Percentiles rank a stretch among this genome's conserved stretches.
Evolutionary conservation across 2,888 invertebrate genomes (phyloP).

Genomic region (Phoronis australis): DNA sequence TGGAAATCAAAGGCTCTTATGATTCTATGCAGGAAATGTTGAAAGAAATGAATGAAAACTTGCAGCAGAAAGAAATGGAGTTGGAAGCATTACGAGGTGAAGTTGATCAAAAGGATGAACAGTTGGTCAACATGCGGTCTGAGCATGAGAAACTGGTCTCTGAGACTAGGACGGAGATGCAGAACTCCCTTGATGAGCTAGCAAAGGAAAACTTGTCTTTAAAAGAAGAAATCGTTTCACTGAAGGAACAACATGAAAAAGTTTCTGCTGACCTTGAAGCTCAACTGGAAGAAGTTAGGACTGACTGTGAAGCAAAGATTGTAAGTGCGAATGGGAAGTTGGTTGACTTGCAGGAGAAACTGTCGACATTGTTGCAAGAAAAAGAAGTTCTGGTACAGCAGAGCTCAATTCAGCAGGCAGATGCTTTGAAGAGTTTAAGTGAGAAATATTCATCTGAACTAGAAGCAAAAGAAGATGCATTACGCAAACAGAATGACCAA

Average conservation of each 20-base stretch:
- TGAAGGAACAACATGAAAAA: conserved; percentile 15
- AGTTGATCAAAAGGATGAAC: neutral
- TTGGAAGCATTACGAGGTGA: neutral
- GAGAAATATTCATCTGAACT: too few species aligned
- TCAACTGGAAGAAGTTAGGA: conserved; percentile 5
- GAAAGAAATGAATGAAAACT: conserved; percentile 10
- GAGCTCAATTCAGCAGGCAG: too few species aligned
- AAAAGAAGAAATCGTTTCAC: conserved; percentile 20
- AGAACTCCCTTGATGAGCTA: neutral
- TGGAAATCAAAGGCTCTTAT: conserved; percentile 19
- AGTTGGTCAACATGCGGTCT: neutral
- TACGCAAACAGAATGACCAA: too few species aligned
- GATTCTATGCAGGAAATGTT: conserved; percentile 31
- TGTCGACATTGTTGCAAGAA: conserved; percentile 19
- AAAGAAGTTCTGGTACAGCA: conserved; percentile 28
- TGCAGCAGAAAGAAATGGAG: neutral
- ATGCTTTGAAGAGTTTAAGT: too few species aligned
- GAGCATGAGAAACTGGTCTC: neutral
- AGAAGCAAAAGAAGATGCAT: too few species aligned
- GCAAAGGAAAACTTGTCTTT: too few species aligned
- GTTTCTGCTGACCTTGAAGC: conserved; percentile 14
- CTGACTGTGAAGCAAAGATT: conserved; percentile 5
- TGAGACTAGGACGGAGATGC: neutral
- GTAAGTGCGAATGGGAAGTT: conserved; percentile 5
- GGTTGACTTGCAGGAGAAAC: conserved; percentile 15